Base-by-base conservation (phyloP, 1,140 invertebrate genomes). In the Alviniconcha marisindica region DNA sequence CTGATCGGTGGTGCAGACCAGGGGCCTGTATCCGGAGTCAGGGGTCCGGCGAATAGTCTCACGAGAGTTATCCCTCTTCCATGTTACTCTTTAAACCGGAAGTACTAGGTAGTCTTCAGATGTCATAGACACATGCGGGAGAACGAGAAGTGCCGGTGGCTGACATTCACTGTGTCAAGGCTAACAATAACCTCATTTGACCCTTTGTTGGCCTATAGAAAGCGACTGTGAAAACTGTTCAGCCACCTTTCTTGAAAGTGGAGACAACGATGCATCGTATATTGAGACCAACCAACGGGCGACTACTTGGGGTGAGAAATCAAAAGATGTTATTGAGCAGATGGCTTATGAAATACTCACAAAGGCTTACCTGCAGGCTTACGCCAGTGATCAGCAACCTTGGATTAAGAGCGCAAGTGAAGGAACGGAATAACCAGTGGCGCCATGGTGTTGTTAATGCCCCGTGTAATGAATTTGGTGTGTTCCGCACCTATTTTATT, bases 311-410 rank as follows among this genome's bases (percentile, higher is more conserved):
- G 36, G 69, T 71, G 36, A 71, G 69, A 28, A 10, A 40, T 4
- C 36, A 40, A 21, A 28, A 31, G 4, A 14, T 2, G 5, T 12
- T 7, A 14, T 31, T 10, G 28, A 71, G 66, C 36, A 40, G 66
- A 71, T 36, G 38, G 69, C 69, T 71, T 71, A 71, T 42, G 69
- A 71, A 71, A 71, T 40, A 1, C 40, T 2, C 69, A 40, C 69
- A 33, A 28, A 33, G 31, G 28, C 28, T 60, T 18, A 18, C 21
- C 48, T 18, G 7, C 48, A 10, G 7, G 7, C 48, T 18, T 18
- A 7, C 18, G 7, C 48, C 18, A 7, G 48, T 51, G 18, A 51
- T 51, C 18, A 10, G 48, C 7, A 10, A 51, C 18, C 7, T 51
- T 10, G 48, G 7, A 60, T 60, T 48, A 48, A 18, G 5, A 10